Conservation (phyloP, 2,113 vertebrate species). For the Poecile atricapillus region DNA sequence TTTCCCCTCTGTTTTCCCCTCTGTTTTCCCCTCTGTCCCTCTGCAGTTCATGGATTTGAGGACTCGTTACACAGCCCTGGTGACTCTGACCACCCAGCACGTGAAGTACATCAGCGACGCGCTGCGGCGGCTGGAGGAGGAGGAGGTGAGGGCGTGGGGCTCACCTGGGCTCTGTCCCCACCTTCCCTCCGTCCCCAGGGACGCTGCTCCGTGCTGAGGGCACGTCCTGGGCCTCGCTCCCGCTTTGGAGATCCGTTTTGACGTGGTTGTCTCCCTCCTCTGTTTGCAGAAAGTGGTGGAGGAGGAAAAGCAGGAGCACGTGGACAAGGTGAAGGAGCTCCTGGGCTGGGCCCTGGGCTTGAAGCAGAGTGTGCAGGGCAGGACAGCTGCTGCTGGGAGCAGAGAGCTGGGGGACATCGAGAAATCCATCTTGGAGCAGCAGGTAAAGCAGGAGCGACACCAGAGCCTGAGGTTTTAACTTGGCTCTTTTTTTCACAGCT, state of each 20-base stretch:
- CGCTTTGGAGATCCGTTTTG: neutral
- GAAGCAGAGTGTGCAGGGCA: conserved; percentile 71
- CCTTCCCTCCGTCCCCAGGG: accelerated
- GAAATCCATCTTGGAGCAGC: conserved; percentile 88
- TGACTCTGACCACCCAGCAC: conserved; percentile 94
- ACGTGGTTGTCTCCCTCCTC: neutral
- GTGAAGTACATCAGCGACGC: conserved; percentile 98
- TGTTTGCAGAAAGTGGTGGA: conserved; percentile 90
- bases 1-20: too few species aligned
- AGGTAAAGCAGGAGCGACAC: conserved; percentile 66
- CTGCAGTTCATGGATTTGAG: conserved; percentile 95
- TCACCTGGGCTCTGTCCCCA: accelerated
- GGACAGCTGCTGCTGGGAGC: conserved; percentile 46
- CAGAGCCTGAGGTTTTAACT: neutral
- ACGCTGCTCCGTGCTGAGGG: neutral
- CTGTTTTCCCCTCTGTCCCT: neutral
- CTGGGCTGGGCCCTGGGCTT: conserved; percentile 86
- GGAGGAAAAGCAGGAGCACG: conserved; percentile 90
- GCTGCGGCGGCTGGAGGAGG: conserved; percentile 88
- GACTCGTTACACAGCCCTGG: conserved; percentile 93
- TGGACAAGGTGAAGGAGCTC: conserved; percentile 90
- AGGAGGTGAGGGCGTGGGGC: conserved; percentile 78
- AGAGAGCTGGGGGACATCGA: conserved; percentile 73
- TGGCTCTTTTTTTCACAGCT: neutral
- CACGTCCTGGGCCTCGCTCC: accelerated